Conservation (phyloP, 1,140 invertebrate genomes). For the Bacillus rossius region DNA sequence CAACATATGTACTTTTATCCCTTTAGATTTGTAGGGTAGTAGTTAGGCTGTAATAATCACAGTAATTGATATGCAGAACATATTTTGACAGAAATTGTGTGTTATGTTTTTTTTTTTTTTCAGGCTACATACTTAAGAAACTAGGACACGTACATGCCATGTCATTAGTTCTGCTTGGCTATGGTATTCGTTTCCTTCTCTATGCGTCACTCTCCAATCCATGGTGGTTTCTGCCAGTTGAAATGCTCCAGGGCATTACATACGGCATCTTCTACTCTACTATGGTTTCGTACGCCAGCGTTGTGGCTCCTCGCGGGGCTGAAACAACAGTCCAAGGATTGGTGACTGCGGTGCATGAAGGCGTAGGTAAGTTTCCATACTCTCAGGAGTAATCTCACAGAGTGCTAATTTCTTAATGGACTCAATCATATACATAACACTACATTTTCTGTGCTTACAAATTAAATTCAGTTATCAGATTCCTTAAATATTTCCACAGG, state of each 20-base stretch:
- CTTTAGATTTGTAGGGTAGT: no score
- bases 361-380: slow-evolving; percentile 52
- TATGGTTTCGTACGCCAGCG: slow-evolving; percentile 83
- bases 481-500: no score
- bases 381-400: neutral
- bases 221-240: slow-evolving; percentile 78
- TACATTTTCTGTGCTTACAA: no score
- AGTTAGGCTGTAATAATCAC: no score
- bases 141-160: slow-evolving; percentile 79
- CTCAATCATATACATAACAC: no score
- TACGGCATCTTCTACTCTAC: slow-evolving; percentile 85
- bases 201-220: slow-evolving; percentile 76
- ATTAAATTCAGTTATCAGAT: no score
- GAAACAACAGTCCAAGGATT: slow-evolving; percentile 81
- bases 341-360: slow-evolving; percentile 79
- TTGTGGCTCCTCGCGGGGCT: slow-evolving; percentile 76
- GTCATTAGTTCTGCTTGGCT: slow-evolving; percentile 70
- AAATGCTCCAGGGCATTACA: slow-evolving; percentile 80
- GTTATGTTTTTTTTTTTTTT: slow-evolving; percentile 10
- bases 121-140: slow-evolving; percentile 67
- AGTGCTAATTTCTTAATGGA: no score
- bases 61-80: no score
- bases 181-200: slow-evolving; percentile 68
- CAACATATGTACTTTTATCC: no score
- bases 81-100: no score